Base-by-base conservation (phyloP, 2,888 invertebrate species). In the Seladonia tumulorum region DNA sequence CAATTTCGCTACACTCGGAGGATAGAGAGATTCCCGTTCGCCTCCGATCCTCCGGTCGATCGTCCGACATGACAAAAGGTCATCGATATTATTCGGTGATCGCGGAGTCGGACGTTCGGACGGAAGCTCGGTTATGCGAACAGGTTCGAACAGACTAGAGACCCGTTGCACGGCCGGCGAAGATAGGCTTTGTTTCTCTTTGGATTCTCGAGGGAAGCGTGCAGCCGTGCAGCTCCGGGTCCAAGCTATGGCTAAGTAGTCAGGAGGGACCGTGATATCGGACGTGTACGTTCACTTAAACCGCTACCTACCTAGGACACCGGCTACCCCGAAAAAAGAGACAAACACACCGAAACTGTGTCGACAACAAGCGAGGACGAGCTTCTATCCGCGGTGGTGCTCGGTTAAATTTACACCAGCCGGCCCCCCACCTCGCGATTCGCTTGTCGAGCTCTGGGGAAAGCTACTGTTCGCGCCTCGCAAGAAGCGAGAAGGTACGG, bases 191-290 rank as follows among this genome's bases (percentile, higher is more conserved):
- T 73, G 76, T 76, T 85, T 85, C 60, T 83, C 76, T 87, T 88
- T 82, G 81, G 88, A 91, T 87, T 92, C 92, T 18, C 35, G 89
- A 93, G 92, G 92, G 90, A 93, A 93, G 94, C 94, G 92, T 92
- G 94, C 94, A 94, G 93, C 94, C 91, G 84, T 70, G 70, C 68
- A 12, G 39, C 4, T 5, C 22, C 92, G 95, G 95, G 94, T 94
- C 94, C 93, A 91, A 90, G 92, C 95, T 95, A 95, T 94, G 91
- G 93, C 95, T 95, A 95, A 94, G 94, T 95, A 94, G 94, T 94
- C 93, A 95, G 95, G 95, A 95, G 95, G 95, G 95, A 95, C 95
- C 95, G 95, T 95, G 95, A 95, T 95, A 94, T 95, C 95, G 95
- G 95, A 95, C 95, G 95, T 68, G 68, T 95, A 94, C 92, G 91